Conservation (phyloP, 2,113 vertebrate genomes). For the Lepus timidus region DNA sequence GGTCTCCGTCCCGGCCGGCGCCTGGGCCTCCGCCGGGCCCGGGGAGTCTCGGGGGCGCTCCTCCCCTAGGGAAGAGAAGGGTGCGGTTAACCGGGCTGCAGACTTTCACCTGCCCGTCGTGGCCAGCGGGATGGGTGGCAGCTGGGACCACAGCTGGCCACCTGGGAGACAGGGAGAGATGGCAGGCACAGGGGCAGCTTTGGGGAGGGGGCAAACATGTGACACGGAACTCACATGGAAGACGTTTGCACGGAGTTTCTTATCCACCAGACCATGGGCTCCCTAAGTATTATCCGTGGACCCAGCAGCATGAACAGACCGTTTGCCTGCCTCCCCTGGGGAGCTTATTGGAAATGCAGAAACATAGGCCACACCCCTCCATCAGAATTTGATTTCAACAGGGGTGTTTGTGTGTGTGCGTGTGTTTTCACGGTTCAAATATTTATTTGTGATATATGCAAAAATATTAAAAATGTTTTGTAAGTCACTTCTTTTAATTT, state of each 20-base stretch:
- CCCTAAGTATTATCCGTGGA: accelerated
- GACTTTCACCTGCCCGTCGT: accelerated
- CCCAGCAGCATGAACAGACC: no score
- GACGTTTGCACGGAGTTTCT: neutral
- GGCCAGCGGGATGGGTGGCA: no score
- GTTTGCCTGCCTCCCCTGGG: accelerated
- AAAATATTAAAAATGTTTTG: no score
- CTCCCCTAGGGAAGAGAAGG: conserved; percentile 90
- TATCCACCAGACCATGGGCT: neutral
- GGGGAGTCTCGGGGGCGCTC: conserved; percentile 92
- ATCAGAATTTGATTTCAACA: neutral
- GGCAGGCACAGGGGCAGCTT: no score
- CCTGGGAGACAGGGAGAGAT: accelerated
- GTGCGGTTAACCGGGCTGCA: neutral
- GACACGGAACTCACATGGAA: no score
- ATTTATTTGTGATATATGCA: no score
- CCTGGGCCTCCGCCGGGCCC: conserved; percentile 90
- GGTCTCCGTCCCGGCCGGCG: conserved; percentile 87
- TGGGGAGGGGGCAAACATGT: neutral
- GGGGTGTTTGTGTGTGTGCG: neutral
- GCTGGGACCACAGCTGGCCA: accelerated
- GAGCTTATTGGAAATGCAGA: neutral
- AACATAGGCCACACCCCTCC: neutral
- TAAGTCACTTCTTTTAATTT: no score
- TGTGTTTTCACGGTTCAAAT: no score